Evolutionary conservation across 2,888 invertebrate species (phyloP), one percentile per base, ranked within the genome.

Genomic region (Drosophila rubida): DNA sequence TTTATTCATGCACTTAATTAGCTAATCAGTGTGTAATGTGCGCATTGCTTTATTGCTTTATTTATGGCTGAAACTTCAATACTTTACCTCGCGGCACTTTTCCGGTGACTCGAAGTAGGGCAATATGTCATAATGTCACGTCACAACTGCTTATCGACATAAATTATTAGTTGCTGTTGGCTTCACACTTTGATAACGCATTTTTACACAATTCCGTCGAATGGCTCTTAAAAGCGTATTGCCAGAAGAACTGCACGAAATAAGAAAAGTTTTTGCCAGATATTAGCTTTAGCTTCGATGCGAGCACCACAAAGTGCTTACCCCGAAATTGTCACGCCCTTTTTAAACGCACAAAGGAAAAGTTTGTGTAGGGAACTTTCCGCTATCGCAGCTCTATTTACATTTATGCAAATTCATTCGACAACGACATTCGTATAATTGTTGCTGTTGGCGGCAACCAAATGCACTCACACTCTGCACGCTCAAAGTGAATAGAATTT

Each of bases 391-490:
- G 32, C 66, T 46, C 14, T 35, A 41, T 51, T 39, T 39, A 62
- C 65, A 71, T 78, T 75, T 78, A 78, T 82, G 82, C 76, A 72
- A 75, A 75, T 78, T 65, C 60, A 45, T 35, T 64, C 35, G 45
- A 66, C 75, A 81, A 62, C 63, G 65, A 64, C 64, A 67, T 62
- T 46, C 75, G 62, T 68, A 64, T 46, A 57, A 46, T 57, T 57
- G 35, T 46, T 54, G 23, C 54, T 64, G 64, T 49, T 48, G 51
- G 13, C 42, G 9, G 11, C 32, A 48, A 48, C 13, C 35, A 50
- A 27, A 48, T 9, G 49, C 41, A 58, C 14, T 54, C 39, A 37
- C n/a, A 62, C 23, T 41, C 11, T n/a, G 23, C 9, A 46, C 16
- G 9, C 32, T 7, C 6, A 25, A 19, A 19, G 45, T 41, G 35